A percentile compares a stretch with the other conserved stretches of the same genome.
Conservation (phyloP, 1,140 invertebrate species). For the Anastrepha obliqua region DNA sequence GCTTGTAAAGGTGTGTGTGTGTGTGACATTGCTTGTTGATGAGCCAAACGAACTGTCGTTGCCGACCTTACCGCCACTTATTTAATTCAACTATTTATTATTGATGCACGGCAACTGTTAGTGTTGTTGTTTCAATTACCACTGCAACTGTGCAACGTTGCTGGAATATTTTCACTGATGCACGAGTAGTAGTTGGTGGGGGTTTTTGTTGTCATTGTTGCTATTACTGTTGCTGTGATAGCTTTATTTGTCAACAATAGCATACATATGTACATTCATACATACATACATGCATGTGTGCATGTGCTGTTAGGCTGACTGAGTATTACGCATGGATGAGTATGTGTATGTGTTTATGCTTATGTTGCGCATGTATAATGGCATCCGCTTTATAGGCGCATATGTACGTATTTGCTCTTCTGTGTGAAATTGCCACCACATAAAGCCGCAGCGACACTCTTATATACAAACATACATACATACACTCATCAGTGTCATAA, state of each 20-base stretch:
- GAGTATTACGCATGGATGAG: no score
- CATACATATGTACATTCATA: neutral
- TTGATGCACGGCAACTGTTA: neutral
- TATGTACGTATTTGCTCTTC: neutral
- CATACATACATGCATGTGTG: neutral
- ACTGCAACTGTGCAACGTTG: no score
- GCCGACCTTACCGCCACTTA: constrained; percentile 20
- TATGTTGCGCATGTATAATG: no score
- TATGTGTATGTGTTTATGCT: no score
- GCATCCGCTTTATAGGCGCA: neutral
- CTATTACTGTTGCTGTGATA: neutral
- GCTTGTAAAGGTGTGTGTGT: neutral
- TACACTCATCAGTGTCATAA: no score
- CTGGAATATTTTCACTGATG: no score
- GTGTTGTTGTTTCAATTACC: neutral
- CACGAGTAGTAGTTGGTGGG: no score
- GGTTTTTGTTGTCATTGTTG: neutral
- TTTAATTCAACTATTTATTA: constrained; percentile 49
- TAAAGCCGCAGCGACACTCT: neutral
- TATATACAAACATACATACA: no score
- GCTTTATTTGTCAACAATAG: neutral
- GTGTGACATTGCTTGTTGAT: neutral
- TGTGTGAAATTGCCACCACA: neutral
- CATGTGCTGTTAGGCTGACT: neutral
- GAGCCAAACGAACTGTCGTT: neutral